These are phyloP conservation scores for Carassius auratus DNA, from an alignment of 2,113 vertebrate species.

Conservation along the genomic window DNA sequence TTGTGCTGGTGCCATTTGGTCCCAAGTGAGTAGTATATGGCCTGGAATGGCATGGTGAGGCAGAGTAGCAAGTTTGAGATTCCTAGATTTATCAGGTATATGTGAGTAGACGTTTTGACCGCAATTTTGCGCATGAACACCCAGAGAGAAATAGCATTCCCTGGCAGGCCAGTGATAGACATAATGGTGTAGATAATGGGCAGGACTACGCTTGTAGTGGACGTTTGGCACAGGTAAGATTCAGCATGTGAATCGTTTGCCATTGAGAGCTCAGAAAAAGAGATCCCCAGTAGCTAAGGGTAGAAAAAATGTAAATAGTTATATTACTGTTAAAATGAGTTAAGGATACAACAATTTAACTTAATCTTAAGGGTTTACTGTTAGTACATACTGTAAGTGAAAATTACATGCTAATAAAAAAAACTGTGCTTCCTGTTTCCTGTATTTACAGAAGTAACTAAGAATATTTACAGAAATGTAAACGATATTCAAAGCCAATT, in stretches of 20 bases:
- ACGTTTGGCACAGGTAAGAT: constrained; percentile 69
- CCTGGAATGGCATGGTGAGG: constrained; percentile 78
- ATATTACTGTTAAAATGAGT: background rate
- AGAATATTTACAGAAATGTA: too few species aligned
- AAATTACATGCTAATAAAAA: background rate
- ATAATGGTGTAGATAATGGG: constrained; percentile 77
- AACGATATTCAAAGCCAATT: background rate
- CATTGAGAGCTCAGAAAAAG: constrained; percentile 58
- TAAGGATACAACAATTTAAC: too few species aligned
- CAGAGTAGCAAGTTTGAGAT: constrained; percentile 83
- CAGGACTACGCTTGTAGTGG: constrained; percentile 71
- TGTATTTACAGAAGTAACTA: background rate
- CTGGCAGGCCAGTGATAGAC: constrained; percentile 74
- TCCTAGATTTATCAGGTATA: constrained; percentile 82
- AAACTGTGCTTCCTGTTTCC: background rate
- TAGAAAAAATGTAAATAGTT: background rate
- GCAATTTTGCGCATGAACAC: constrained; percentile 70
- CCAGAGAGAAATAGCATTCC: constrained; percentile 79
- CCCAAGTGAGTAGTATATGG: constrained; percentile 74
- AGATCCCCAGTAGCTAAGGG: background rate
- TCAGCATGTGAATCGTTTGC: constrained; percentile 24
- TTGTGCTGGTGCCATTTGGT: constrained; percentile 65
- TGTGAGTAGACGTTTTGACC: constrained; percentile 73
- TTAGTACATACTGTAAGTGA: background rate
- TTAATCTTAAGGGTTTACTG: too few species aligned